Evolutionary conservation across 1,140 invertebrate genomes (phyloP), one percentile per base, ranked within the genome.

Genomic region (Drosophila repletoides): DNA sequence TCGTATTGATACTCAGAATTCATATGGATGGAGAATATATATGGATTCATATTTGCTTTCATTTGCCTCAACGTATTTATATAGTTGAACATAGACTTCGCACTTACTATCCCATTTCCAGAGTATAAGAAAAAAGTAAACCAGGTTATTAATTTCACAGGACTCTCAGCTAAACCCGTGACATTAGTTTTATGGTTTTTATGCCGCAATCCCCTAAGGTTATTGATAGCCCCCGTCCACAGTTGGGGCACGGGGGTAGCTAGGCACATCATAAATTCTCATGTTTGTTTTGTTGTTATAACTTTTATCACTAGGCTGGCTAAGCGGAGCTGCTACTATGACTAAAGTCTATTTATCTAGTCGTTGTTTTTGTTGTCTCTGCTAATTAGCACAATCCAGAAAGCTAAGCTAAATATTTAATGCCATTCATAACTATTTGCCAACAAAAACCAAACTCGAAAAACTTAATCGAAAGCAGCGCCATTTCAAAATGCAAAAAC

Each of bases 101-200:
- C n/a, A n/a, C n/a, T n/a, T n/a, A n/a, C n/a, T n/a, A n/a, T n/a
- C n/a, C n/a, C n/a, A n/a, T n/a, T n/a, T n/a, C n/a, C n/a, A n/a
- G n/a, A n/a, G 38, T 64, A 72, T 41, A 36, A 19, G 29, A 51
- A 58, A 55, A 61, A 66, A 76, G 58, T 79, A 84, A 88, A 76
- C 68, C 84, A 76, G 77, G 84, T 88, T 88, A 88, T 88, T 88
- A 88, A 88, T 84, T 84, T 88, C 84, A 68, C 68, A 84, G 64
- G 71, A 75, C 41, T 58, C 61, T 53, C 29, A 15, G 28, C 12
- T 34, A 43, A 59, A 56, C 46, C 41, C 33, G 21, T 60, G 64
- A 75, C 72, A 76, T 83, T 84, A 79, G 80, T 86, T 83, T 79
- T 84, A 83, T 84, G 79, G 65, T 67, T 72, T 63, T 79, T 80